Evolutionary conservation across 1,140 invertebrate genomes (phyloP), one percentile per base, ranked within the genome.

Genomic region (Oryctes rhinoceros): DNA sequence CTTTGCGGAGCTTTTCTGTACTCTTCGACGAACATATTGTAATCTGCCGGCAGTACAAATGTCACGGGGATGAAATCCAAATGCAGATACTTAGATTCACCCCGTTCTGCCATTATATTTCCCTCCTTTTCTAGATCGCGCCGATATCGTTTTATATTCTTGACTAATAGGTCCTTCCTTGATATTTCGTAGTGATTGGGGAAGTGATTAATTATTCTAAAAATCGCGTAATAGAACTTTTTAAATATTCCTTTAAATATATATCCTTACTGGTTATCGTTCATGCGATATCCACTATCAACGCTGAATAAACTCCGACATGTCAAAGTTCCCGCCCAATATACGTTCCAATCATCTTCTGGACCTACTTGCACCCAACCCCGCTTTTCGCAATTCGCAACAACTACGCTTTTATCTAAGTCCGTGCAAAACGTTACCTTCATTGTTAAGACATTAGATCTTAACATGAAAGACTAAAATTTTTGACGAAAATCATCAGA

Each of bases 331-430:
- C 94, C 95, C 1, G 97, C 95, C 97, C 97, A 99, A 87, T 98
- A 98, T 87, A 98, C 97, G 87, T 98, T 97, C 97, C 97, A 99
- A 84, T 98, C 96, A 86, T 99, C 97, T 82, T 98, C 96, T 0
- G 95, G 93, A 18, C 92, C 92, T 11, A 98, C 97, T 89, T 96
- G 94, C 35, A 92, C 90, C 97, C 97, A 99, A 7, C 96, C 96
- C 81, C 96, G 89, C 88, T 97, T 95, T 84, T 98, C 96, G 86
- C 98, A 98, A 88, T 98, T 98, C 82, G 95, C 94, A 59, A 96
- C 92, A 80, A 98, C 90, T 4, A 98, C 97, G n/a, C 96, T 98
- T 88, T 98, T 98, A 85, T 98, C 97, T 86, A 97, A 91, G 88
- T 98, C 97, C 53, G 96, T 96, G 83, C 96, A 97, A 89, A 95